phyloP scores from a whole-genome alignment of 2,888 invertebrate species.

The Julus scanicus region DNA sequence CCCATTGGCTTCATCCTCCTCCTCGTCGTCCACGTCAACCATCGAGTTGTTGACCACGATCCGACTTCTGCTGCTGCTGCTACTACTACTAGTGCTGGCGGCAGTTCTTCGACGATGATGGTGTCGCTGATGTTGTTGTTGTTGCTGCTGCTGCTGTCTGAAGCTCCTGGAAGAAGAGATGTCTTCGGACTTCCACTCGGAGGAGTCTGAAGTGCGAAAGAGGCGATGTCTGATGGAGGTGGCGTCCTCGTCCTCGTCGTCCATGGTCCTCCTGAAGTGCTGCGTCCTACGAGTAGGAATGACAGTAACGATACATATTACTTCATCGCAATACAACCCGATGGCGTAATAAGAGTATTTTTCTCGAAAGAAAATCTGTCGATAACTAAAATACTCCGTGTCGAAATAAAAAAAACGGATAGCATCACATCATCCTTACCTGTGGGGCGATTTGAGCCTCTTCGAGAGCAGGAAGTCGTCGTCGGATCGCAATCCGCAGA shows the following conservation, averaged over 20 bases:
- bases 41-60: slow-evolving; percentile 4
- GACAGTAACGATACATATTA: no score
- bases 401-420: no score
- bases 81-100: slow-evolving; percentile 64
- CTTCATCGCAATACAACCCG: no score
- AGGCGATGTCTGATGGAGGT: neutral
- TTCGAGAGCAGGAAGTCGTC: slow-evolving; percentile 38
- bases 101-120: no score
- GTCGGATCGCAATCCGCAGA: slow-evolving; percentile 25
- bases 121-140: no score
- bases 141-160: no score
- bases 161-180: no score
- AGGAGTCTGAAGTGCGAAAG: neutral
- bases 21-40: slow-evolving; percentile 62
- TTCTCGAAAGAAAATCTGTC: no score
- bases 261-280: slow-evolving; percentile 41
- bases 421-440: no score
- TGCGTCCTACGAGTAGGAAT: slow-evolving; percentile 20
- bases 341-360: no score
- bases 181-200: neutral
- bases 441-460: slow-evolving; percentile 46
- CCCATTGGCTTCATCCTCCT: slow-evolving; percentile 73
- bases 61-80: slow-evolving; percentile 58
- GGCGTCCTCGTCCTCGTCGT: slow-evolving; percentile 9
- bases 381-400: no score